Evolutionary conservation across 2,888 invertebrate genomes (phyloP), one percentile per base, ranked within the genome.

Genomic region (Drosophila sordidula): DNA sequence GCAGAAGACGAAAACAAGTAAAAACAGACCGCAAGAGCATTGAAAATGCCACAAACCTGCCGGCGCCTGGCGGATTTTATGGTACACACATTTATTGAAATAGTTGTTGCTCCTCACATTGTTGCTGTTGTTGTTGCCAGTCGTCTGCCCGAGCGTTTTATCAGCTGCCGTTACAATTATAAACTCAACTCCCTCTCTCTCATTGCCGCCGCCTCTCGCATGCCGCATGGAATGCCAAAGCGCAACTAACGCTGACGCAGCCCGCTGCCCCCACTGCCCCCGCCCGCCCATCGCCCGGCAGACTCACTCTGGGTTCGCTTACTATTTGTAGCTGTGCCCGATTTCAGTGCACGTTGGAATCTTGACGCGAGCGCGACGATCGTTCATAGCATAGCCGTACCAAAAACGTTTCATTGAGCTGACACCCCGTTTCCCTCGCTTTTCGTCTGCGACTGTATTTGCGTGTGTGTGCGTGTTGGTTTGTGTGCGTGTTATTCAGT

Each of bases 361-460:
- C 73, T 82, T 79, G 70, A 82, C 73, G 88, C 74, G 87, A 87
- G 58, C 79, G 82, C 74, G 78, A 63, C 85, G 89, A 87, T 89
- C 89, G 62, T 50, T 66, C 54, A 61, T 44, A 63, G 67, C 49
- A 52, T 52, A 65, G 45, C 44, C 54, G 74, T 62, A 65, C 47
- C 64, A 56, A 39, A 61, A 34, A 26, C 62, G 16, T 38, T 69
- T 42, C 25, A 45, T 56, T 54, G 41, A 62, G 9, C 51, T 26
- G 14, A 16, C 26, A 26, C 42, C 52, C 47, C 58, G 50, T 54
- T 65, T 50, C 46, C 58, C 61, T 50, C 55, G 26, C 51, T 41
- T 36, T 61, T 41, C 16, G 51, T 52, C 29, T 59, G 36, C 39
- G n/a, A 14, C 22, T 41, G 46, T 51, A 25, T 51, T 25, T 46